Evolutionary conservation across 2,113 vertebrate species (phyloP).

Genomic region (Tringa solitaria): DNA sequence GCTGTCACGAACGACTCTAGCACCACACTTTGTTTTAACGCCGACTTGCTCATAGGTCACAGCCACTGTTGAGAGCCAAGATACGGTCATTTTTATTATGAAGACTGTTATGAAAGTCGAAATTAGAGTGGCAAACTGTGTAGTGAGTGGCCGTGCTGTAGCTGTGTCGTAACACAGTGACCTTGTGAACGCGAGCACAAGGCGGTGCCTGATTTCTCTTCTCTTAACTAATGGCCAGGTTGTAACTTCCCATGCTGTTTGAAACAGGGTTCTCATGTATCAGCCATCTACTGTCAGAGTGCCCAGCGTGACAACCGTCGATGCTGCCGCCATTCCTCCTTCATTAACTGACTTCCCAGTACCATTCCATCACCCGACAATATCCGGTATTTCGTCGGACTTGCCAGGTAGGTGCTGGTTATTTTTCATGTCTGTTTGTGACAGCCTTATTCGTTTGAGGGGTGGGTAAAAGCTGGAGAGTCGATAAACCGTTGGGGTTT

Average conservation of each 20-base stretch:
- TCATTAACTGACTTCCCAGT: slow-evolving; percentile 89
- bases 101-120: slow-evolving; percentile 44
- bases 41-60: background rate
- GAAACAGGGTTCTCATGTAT: slow-evolving; percentile 89
- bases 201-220: background rate
- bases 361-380: slow-evolving; percentile 88
- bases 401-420: slow-evolving; percentile 85
- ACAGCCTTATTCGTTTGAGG: background rate
- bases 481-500: background rate
- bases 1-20: background rate
- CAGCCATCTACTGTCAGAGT: slow-evolving; percentile 87
- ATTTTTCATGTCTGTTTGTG: background rate
- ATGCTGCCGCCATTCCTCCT: slow-evolving; percentile 84
- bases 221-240: slow-evolving; percentile 29
- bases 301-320: slow-evolving; percentile 84
- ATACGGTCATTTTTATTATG: slow-evolving; percentile 10
- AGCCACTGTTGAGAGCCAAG: slow-evolving; percentile 42
- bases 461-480: background rate
- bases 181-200: background rate
- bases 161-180: background rate
- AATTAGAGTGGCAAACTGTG: slow-evolving; percentile 25
- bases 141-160: slow-evolving; percentile 5
- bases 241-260: slow-evolving; percentile 62
- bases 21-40: slow-evolving; percentile 31
- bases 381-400: slow-evolving; percentile 88